Evolutionary conservation across 2,888 invertebrate species (phyloP).

Genomic region (Taenaris catops): DNA sequence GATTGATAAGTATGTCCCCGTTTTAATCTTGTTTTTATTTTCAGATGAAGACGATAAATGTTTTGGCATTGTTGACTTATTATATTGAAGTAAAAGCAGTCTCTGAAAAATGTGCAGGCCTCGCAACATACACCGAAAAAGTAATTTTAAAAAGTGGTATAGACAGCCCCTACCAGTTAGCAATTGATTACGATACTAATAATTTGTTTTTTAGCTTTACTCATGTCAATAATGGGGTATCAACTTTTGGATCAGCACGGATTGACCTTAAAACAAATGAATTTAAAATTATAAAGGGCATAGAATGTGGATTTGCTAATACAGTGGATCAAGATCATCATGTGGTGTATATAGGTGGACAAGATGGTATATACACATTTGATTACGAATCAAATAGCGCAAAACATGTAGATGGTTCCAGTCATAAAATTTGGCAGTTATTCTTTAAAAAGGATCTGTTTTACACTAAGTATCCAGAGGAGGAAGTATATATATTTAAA

Average conservation of each 20-base stretch:
- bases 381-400: slow-evolving; percentile 38
- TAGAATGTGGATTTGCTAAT: slow-evolving; percentile 46
- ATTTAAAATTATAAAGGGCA: slow-evolving; percentile 35
- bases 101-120: slow-evolving; percentile 25
- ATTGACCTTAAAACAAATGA: slow-evolving; percentile 44
- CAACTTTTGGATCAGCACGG: slow-evolving; percentile 39
- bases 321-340: slow-evolving; percentile 39
- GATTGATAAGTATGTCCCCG: too few relatives aligned
- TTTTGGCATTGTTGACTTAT: slow-evolving; percentile 14
- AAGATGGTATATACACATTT: slow-evolving; percentile 45
- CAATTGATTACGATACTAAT: slow-evolving; percentile 50
- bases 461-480: slow-evolving; percentile 41
- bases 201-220: slow-evolving; percentile 51
- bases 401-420: slow-evolving; percentile 30
- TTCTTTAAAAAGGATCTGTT: slow-evolving; percentile 51
- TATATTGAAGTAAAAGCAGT: slow-evolving; percentile 14
- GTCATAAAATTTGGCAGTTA: slow-evolving; percentile 54
- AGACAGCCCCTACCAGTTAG: slow-evolving; percentile 48
- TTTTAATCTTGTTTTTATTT: too few relatives aligned
- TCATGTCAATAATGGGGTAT: slow-evolving; percentile 19
- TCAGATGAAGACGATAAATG: slow-evolving; percentile 23
- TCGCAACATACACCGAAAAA: too few relatives aligned
- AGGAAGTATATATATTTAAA: slow-evolving; percentile 24
- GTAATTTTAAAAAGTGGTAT: slow-evolving; percentile 35
- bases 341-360: slow-evolving; percentile 50